Percentiles rank a stretch among this genome's conserved stretches.
Conservation (phyloP, 2,113 vertebrate species). For the Terrapene triunguis region DNA sequence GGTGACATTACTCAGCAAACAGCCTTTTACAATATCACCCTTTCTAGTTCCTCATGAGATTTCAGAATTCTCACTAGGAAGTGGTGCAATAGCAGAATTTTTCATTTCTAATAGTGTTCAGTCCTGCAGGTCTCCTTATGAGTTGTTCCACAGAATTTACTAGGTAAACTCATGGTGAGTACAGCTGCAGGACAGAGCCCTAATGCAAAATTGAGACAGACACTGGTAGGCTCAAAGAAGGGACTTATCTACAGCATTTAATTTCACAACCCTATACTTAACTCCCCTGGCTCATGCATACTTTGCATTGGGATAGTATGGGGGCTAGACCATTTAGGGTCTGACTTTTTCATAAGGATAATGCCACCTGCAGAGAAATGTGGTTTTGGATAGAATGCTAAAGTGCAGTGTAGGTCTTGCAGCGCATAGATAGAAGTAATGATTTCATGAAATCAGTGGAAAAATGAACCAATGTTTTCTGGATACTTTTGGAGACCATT, state of each 20-base stretch:
- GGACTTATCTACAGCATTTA: not conserved
- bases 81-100: not conserved
- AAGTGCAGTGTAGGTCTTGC: fast-evolving
- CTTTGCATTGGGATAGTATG: not conserved
- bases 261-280: not conserved
- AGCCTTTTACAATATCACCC: not conserved
- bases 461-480: not conserved
- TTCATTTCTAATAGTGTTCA: not conserved
- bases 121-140: not conserved
- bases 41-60: not conserved
- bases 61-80: not conserved
- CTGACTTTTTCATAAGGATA: not conserved
- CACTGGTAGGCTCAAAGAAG: not conserved
- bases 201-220: not conserved
- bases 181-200: not conserved
- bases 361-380: not conserved
- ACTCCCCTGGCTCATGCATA: not conserved
- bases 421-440: not conserved
- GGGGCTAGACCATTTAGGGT: not conserved
- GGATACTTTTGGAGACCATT: not conserved
- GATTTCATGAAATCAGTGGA: not conserved
- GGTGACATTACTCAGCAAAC: not conserved
- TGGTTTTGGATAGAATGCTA: not conserved
- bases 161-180: not conserved
- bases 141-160: not conserved